Base-by-base conservation (phyloP, 2,888 invertebrate genomes). In the Hydriomena furcata region DNA sequence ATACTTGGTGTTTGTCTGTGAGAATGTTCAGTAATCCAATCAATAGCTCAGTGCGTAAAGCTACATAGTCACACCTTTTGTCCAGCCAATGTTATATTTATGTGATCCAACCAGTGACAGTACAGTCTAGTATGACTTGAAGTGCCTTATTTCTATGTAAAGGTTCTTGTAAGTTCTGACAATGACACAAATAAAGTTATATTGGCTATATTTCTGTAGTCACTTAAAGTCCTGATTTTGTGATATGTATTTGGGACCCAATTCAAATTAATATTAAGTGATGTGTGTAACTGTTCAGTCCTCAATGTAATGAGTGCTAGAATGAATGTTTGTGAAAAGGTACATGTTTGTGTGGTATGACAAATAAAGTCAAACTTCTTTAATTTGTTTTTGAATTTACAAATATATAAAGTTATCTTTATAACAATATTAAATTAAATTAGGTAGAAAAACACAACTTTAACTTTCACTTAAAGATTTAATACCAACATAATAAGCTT, bases 271-370 rank as follows among this genome's bases (percentile, higher is more conserved):
- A 10, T 31, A 6, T 36, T 44, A 35, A 43, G 34, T 13, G 34
- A 35, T 50, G 34, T 25, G 31, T 45, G 31, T 37, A 11, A 10
- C 17, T 17, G 4, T 7, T 28, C 5, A 24, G 38, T 10, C 5
- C 13, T 31, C 23, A 20, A 36, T 23, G 34, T 30, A 12, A 36
- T 24, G 21, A 30, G 43, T 17, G 7, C 27, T 7, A 28, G 41
- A 42, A 8, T 48, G 48, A 36, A 49, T 42, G 28, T 17, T 21
- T 46, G 21, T 41, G 23, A 30, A 30, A 34, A 20, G 21, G 40
- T 20, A 20, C 7, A 10, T 20, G 4, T 25, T 21, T 47, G 40
- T 30, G 12, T 40, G 40, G n/a, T 37, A 12, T 24, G 35, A 48
- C 35, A 30, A 46, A 20, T 48, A 48, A 35, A 48, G 24, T 48